phyloP scores from a whole-genome alignment of 2,797 vertebrate genomes.

The Streptopelia turtur region DNA sequence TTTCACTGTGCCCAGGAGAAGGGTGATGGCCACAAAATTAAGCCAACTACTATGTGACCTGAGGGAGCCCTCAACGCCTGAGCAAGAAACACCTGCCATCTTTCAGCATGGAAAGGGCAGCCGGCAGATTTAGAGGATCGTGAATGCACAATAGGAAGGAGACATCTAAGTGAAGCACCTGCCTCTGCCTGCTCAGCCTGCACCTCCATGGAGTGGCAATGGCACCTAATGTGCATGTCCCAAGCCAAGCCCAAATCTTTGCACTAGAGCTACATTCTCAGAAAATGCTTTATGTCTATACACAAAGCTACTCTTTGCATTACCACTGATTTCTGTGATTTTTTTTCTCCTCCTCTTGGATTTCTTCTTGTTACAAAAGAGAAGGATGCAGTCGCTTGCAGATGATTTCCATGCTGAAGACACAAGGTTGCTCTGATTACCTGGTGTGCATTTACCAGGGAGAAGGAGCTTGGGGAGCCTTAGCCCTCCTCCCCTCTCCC shows the following conservation, averaged over 20 bases:
- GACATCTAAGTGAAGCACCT: neutral
- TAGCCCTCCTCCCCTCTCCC: neutral
- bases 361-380: neutral
- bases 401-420: neutral
- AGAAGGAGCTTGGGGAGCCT: neutral
- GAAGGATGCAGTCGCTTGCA: neutral
- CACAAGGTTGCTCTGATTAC: neutral
- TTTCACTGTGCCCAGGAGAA: neutral
- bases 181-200: neutral
- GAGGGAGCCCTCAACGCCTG: neutral
- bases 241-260: neutral
- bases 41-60: neutral
- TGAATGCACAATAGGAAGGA: neutral
- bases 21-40: rapidly evolving
- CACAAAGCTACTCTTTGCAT: neutral
- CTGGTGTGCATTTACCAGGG: neutral
- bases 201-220: neutral
- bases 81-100: neutral
- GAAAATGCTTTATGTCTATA: neutral
- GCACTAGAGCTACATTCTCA: neutral
- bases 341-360: neutral
- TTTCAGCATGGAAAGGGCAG: neutral
- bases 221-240: neutral
- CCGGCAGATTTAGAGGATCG: neutral
- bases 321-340: neutral